Conservation (phyloP, 2,113 vertebrate species). For the Budorcas taxicolor region DNA sequence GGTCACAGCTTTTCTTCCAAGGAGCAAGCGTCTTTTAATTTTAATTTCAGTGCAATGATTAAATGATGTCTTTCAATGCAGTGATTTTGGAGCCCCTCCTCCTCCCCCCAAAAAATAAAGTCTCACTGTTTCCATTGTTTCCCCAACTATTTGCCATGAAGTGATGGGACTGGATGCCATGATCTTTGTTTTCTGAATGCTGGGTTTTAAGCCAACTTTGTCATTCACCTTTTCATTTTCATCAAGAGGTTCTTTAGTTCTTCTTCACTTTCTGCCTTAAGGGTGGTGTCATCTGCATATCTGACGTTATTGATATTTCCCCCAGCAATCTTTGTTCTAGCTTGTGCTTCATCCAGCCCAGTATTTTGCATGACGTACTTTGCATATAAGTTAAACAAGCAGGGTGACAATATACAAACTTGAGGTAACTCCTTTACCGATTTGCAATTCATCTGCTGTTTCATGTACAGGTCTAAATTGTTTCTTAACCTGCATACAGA, state of each 20-base stretch:
- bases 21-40: background rate
- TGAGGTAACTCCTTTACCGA: background rate
- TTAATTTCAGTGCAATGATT: background rate
- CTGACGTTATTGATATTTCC: background rate
- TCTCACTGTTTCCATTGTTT: background rate
- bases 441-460: background rate
- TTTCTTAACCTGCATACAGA: background rate
- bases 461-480: background rate
- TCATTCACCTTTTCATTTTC: background rate
- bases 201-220: background rate
- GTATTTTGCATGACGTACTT: fast-evolving
- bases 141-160: background rate
- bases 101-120: background rate
- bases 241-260: background rate
- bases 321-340: background rate
- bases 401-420: background rate
- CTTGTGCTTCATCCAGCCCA: background rate
- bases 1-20: background rate
- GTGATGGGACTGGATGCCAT: background rate
- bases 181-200: background rate
- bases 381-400: background rate
- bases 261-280: background rate
- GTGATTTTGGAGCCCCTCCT: background rate
- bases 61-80: background rate
- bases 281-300: background rate